Percentiles rank a stretch among this genome's conserved stretches.
Conservation (phyloP, 2,797 vertebrate genomes). For the Heteromormyrus szaboi region DNA sequence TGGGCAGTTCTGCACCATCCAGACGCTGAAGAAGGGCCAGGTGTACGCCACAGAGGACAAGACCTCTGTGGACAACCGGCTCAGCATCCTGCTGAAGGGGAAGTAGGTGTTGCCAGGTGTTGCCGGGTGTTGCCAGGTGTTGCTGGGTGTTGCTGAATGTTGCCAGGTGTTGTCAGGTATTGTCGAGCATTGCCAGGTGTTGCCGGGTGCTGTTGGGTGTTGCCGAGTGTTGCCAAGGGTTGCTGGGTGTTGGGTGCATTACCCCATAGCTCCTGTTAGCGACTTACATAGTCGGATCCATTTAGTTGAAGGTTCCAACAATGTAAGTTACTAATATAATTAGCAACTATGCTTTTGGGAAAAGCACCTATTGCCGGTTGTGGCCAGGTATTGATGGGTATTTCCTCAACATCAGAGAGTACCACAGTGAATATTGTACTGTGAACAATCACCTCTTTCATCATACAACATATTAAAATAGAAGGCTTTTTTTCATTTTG, state of each 20-base stretch:
- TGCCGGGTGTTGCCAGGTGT: not conserved
- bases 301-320: not conserved
- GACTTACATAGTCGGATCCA: not conserved
- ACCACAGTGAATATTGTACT: not conserved
- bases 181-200: constrained; percentile 35
- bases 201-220: not conserved
- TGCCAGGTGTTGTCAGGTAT: not conserved
- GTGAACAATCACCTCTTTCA: not conserved
- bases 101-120: constrained; percentile 68
- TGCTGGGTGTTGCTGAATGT: not conserved
- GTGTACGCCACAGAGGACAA: constrained; percentile 90
- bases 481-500: not conserved
- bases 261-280: not conserved
- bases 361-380: not conserved
- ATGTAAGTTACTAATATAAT: not conserved
- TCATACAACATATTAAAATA: not conserved
- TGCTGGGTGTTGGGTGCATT: not conserved
- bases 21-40: constrained; percentile 81
- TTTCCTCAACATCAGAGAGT: not conserved
- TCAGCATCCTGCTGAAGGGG: constrained; percentile 94
- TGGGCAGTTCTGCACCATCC: constrained; percentile 92
- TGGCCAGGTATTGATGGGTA: not conserved
- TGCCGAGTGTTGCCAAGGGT: not conserved
- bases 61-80: constrained; percentile 90
- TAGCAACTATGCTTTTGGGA: not conserved